phyloP scores from a whole-genome alignment of 2,888 invertebrate species.

The Auanema freiburgensis region DNA sequence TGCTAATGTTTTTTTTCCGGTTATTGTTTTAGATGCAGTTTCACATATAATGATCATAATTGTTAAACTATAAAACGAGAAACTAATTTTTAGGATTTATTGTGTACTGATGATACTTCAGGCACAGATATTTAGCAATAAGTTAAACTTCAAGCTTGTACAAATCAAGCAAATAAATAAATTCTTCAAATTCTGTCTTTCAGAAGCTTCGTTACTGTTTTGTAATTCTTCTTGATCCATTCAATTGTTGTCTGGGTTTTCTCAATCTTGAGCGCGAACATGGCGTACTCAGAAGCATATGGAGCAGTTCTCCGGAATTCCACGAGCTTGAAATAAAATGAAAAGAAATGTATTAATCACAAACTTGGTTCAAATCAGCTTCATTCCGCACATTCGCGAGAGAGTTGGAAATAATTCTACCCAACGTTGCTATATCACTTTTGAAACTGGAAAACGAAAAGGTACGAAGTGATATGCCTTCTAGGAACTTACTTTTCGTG shows the following conservation, averaged over 20 bases:
- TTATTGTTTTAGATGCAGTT: no score
- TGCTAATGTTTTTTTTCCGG: conserved; percentile 7
- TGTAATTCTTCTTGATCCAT: conserved; percentile 50
- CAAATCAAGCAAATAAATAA: no score
- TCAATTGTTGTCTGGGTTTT: conserved; percentile 36
- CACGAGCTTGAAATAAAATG: no score
- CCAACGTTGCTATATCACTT: neutral
- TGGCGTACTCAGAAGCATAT: conserved; percentile 38
- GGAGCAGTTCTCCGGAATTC: conserved; percentile 42
- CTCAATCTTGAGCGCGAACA: conserved; percentile 47
- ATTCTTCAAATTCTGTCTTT: conserved; percentile 12
- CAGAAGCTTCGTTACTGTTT: conserved; percentile 43
- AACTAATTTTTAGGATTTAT: no score
- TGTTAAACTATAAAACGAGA: no score
- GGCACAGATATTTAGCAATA: no score
- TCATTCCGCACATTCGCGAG: neutral
- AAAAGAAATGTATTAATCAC: neutral
- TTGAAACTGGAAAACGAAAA: neutral
- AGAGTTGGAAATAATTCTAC: conserved; percentile 4
- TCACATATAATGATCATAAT: no score
- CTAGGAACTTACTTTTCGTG: conserved; percentile 38
- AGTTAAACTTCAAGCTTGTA: no score
- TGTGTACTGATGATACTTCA: no score
- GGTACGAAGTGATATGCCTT: no score
- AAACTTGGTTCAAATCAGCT: conserved; percentile 7